A percentile compares a stretch with the other conserved stretches of the same genome.
Conservation (phyloP, 2,888 invertebrate species). For the Strigamia transsilvanica region DNA sequence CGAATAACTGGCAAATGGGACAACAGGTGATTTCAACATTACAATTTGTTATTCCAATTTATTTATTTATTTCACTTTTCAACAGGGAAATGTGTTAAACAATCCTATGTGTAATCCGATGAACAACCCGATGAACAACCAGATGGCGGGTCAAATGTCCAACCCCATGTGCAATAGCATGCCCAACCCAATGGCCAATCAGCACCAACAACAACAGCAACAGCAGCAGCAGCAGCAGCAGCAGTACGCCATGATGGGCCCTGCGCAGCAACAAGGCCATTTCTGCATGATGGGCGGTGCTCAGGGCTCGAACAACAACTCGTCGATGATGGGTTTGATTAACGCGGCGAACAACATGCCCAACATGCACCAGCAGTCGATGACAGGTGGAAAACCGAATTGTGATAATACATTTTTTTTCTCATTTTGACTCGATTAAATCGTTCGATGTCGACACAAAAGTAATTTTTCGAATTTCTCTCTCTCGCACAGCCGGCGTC, state of each 20-base stretch:
- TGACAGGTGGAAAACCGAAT: slow-evolving; percentile 52
- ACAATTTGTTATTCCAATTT: too few relatives aligned
- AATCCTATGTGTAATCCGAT: slow-evolving; percentile 50
- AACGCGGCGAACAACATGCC: slow-evolving; percentile 52
- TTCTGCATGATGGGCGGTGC: slow-evolving; percentile 53
- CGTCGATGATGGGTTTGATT: slow-evolving; percentile 54
- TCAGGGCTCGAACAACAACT: slow-evolving; percentile 42
- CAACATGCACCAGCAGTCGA: slow-evolving; percentile 54
- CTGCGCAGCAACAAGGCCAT: slow-evolving; percentile 50
- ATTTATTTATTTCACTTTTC: too few relatives aligned
- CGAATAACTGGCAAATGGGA: slow-evolving; percentile 50
- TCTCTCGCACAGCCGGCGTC: slow-evolving; percentile 69
- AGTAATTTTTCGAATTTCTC: background rate
- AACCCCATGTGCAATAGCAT: slow-evolving; percentile 52
- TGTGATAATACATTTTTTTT: slow-evolving; percentile 21
- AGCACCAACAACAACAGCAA: slow-evolving; percentile 48
- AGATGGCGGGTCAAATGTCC: slow-evolving; percentile 44
- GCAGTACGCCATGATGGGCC: slow-evolving; percentile 1
- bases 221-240: slow-evolving; percentile 50
- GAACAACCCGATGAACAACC: slow-evolving; percentile 48
- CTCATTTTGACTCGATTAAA: background rate
- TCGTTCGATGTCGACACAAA: too few relatives aligned
- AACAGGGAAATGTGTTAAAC: slow-evolving; percentile 40
- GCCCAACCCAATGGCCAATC: slow-evolving; percentile 57
- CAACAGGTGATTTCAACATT: slow-evolving; percentile 44